Evolutionary conservation across 2,797 vertebrate genomes (phyloP).

Genomic region (Amblyraja radiata): DNA sequence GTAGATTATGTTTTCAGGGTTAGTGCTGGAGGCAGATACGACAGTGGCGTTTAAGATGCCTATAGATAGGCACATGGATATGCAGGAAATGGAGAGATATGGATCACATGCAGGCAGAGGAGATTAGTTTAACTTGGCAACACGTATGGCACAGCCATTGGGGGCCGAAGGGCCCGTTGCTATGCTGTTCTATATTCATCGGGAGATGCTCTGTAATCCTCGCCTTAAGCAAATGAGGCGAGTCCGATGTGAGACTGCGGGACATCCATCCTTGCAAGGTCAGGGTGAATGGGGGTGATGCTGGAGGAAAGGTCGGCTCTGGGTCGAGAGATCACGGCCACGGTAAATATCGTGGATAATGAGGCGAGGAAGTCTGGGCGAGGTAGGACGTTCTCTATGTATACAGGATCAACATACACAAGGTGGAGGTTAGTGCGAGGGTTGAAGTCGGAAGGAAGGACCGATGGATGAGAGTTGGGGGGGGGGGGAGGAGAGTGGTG

Average conservation of each 20-base stretch:
- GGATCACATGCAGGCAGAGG: too few species aligned
- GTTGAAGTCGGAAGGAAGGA: background rate
- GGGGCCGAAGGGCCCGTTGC: too few species aligned
- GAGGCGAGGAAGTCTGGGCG: background rate
- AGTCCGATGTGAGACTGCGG: background rate
- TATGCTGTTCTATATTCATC: too few species aligned
- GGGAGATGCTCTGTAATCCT: background rate
- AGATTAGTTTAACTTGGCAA: too few species aligned
- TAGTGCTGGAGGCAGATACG: too few species aligned
- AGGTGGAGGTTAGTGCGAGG: background rate
- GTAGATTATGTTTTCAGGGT: background rate
- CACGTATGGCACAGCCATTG: too few species aligned
- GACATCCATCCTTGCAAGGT: background rate
- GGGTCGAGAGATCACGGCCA: background rate
- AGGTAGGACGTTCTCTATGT: background rate
- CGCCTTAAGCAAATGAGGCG: background rate
- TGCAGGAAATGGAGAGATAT: too few species aligned
- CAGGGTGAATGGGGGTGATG: background rate
- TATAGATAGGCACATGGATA: too few species aligned
- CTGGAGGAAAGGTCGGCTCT: background rate
- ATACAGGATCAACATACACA: background rate
- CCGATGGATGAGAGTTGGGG: background rate
- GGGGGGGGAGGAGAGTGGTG: too few species aligned
- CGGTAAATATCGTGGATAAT: background rate
- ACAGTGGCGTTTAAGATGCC: too few species aligned